Evolutionary conservation across 2,113 vertebrate genomes (phyloP).

Genomic region (Tursiops truncatus): DNA sequence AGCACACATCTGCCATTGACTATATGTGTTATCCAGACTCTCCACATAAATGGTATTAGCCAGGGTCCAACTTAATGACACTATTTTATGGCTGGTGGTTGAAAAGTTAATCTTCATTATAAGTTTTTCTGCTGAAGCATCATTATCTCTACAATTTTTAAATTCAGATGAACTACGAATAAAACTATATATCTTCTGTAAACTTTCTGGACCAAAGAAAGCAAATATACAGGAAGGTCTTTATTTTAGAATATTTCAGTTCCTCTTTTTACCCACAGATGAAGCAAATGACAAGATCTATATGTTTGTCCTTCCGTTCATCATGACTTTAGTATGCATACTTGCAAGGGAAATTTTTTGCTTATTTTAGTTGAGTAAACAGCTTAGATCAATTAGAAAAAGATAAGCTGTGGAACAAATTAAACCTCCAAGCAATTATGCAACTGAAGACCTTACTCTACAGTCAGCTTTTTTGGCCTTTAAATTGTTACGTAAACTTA

Average conservation of each 20-base stretch:
- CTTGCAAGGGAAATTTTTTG: neutral
- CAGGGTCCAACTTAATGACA: conserved; percentile 7
- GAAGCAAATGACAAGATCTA: neutral
- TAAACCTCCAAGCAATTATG: conserved; percentile 17
- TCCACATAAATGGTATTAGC: neutral
- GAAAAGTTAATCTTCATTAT: conserved; percentile 54
- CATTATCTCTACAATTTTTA: neutral
- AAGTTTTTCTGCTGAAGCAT: conserved; percentile 32
- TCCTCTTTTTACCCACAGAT: neutral
- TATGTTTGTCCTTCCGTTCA: neutral
- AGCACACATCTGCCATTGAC: neutral
- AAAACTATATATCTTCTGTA: neutral
- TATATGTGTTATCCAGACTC: neutral
- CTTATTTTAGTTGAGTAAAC: neutral
- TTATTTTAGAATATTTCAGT: conserved; percentile 12
- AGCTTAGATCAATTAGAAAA: neutral
- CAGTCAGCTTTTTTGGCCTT: neutral
- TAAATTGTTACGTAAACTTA: neutral
- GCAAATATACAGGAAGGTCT: neutral
- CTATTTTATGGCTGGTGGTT: neutral
- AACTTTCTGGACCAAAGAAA: neutral
- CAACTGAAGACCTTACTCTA: neutral
- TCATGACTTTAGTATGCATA: neutral
- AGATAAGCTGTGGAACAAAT: neutral
- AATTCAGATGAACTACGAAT: neutral